These are phyloP conservation scores for Ceratosolen solmsi DNA, from an alignment of 1,140 invertebrate species.

Conservation along the genomic window DNA sequence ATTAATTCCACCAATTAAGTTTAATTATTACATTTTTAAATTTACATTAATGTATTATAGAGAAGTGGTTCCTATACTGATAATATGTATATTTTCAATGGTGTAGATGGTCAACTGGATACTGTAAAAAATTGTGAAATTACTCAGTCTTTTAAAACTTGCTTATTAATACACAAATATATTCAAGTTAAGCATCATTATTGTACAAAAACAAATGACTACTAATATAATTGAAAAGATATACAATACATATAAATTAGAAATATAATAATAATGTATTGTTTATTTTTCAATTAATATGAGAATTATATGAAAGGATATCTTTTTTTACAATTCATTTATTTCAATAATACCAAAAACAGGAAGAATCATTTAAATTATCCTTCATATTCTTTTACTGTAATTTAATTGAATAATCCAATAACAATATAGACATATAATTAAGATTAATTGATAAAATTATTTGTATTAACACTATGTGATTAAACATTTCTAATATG, in stretches of 20 bases:
- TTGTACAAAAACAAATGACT: slow-evolving; percentile 94
- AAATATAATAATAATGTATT: no score
- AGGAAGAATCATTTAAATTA: no score
- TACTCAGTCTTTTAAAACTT: slow-evolving; percentile 80
- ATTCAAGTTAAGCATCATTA: slow-evolving; percentile 84
- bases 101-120: slow-evolving; percentile 89
- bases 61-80: slow-evolving; percentile 81
- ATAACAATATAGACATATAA: no score
- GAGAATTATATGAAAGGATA: no score
- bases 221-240: slow-evolving; percentile 80
- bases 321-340: no score
- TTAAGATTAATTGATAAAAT: no score
- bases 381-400: no score
- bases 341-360: no score
- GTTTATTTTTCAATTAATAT: no score
- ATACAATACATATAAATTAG: slow-evolving; percentile 59
- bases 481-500: no score
- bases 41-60: slow-evolving; percentile 57
- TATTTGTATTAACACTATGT: no score
- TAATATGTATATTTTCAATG: slow-evolving; percentile 92
- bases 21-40: background rate
- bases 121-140: slow-evolving; percentile 84
- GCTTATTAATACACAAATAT: slow-evolving; percentile 72
- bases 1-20: slow-evolving; percentile 78
- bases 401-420: no score